Evolutionary conservation across 2,113 vertebrate genomes (phyloP).

Genomic region (Silurus asotus): DNA sequence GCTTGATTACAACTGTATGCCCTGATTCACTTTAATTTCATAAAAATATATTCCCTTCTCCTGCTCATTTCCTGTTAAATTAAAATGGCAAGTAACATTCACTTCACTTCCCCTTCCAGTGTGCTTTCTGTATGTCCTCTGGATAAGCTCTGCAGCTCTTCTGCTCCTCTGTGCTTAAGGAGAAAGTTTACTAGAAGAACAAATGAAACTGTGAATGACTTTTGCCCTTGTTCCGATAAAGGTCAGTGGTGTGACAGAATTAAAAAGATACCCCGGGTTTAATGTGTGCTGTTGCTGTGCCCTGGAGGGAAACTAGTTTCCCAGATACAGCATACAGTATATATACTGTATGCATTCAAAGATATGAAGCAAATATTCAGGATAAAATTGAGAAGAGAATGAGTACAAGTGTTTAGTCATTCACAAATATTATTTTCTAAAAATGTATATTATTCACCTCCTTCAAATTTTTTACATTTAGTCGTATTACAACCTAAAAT

Average conservation of each 20-base stretch:
- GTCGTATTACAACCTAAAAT: background rate
- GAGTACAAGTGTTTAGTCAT: background rate
- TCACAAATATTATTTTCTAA: background rate
- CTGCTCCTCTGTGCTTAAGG: constrained; percentile 10
- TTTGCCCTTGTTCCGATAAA: constrained; percentile 10
- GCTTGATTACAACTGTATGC: constrained; percentile 20
- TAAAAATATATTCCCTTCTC: constrained; percentile 45
- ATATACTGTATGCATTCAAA: background rate
- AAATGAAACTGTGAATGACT: constrained; percentile 55
- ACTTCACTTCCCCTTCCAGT: background rate
- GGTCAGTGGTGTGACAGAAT: background rate
- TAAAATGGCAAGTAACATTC: constrained; percentile 23
- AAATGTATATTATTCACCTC: background rate
- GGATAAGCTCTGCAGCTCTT: constrained; percentile 12
- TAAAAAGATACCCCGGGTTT: background rate
- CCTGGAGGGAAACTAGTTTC: background rate
- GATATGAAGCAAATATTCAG: background rate
- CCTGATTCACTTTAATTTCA: constrained; percentile 8
- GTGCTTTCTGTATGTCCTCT: constrained; percentile 44
- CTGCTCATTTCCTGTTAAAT: constrained; percentile 33
- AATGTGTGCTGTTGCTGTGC: background rate
- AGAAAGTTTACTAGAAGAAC: constrained; percentile 42
- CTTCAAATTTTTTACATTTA: background rate
- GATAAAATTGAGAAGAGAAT: background rate
- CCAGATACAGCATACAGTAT: too few relatives aligned